phyloP scores from a whole-genome alignment of 2,113 vertebrate species.

The Microtus richardsoni region DNA sequence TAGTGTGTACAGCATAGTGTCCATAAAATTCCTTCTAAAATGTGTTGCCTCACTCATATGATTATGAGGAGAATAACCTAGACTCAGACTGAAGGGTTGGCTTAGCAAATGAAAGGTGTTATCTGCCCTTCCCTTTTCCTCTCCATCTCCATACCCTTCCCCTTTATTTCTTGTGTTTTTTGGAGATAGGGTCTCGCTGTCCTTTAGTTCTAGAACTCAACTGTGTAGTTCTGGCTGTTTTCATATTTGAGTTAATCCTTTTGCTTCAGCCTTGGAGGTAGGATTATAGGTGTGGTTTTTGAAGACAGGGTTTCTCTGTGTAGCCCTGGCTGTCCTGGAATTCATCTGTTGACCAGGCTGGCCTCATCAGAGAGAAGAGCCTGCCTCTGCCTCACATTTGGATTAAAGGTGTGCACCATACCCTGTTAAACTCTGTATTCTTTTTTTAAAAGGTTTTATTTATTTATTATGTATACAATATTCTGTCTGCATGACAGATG shows the following conservation, averaged over 20 bases:
- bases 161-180: neutral
- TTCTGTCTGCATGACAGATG: too few relatives aligned
- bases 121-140: neutral
- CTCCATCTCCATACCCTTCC: neutral
- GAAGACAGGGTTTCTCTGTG: neutral
- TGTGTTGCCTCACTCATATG: neutral
- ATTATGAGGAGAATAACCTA: neutral
- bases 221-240: neutral
- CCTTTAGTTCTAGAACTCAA: neutral
- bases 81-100: neutral
- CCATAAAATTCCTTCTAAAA: neutral
- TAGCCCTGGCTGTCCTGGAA: neutral
- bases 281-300: neutral
- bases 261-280: neutral
- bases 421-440: neutral
- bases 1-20: neutral
- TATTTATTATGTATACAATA: too few relatives aligned
- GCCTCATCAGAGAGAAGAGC: neutral
- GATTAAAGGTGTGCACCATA: neutral
- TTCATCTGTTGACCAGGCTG: neutral
- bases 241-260: neutral
- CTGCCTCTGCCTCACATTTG: neutral
- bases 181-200: neutral
- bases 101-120: slow-evolving; percentile 5
- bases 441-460: neutral